These are phyloP conservation scores for Lepidochrysops patricia DNA, from an alignment of 2,888 invertebrate genomes.

Conservation along the genomic window DNA sequence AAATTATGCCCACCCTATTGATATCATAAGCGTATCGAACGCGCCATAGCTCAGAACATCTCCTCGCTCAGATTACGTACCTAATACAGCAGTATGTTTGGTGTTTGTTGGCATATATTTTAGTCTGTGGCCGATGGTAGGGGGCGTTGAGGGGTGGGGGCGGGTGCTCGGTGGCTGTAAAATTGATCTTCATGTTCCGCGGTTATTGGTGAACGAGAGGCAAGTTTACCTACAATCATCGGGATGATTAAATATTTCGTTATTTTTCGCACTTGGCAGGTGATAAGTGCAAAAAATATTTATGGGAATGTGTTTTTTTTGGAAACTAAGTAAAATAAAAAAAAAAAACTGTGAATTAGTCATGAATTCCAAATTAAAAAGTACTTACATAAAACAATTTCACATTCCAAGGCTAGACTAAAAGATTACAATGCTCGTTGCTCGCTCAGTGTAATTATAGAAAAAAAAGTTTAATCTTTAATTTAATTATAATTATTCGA, in stretches of 20 bases:
- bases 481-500: background rate
- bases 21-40: constrained; percentile 4
- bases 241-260: no score
- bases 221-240: no score
- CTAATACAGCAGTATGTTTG: background rate
- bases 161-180: constrained; percentile 41
- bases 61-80: background rate
- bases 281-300: no score
- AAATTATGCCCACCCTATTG: constrained; percentile 16
- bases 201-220: constrained; percentile 49
- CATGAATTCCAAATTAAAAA: background rate
- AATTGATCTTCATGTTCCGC: constrained; percentile 58
- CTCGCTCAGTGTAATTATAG: background rate
- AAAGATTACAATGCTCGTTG: no score
- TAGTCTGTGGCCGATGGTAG: constrained; percentile 17
- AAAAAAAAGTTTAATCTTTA: background rate
- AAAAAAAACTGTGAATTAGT: background rate
- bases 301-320: no score
- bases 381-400: background rate
- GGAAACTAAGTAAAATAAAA: no score
- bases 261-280: no score
- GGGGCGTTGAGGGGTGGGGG: constrained; percentile 18
- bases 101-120: constrained; percentile 7
- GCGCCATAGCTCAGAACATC: constrained; percentile 15
- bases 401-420: background rate